A percentile compares a stretch with the other conserved stretches of the same genome.
phyloP scores from a whole-genome alignment of 2,888 invertebrate species.

The Euproctis similis region DNA sequence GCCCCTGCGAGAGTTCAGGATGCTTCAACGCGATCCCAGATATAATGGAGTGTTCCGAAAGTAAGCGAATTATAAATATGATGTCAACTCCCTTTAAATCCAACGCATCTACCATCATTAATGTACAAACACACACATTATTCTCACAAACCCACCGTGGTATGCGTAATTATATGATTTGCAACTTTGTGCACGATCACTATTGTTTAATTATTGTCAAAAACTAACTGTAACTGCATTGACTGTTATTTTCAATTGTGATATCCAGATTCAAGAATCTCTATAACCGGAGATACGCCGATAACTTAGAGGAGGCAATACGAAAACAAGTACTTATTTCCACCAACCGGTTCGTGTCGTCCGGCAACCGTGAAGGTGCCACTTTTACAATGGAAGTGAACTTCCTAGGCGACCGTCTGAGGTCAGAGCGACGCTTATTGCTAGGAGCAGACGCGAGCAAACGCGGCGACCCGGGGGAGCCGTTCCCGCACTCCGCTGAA shows the following conservation, averaged over 20 bases:
- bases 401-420: constrained; percentile 19
- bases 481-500: constrained; percentile 26
- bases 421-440: constrained; percentile 9
- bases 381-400: constrained; percentile 32
- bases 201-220: too few species aligned
- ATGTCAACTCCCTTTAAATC: too few species aligned
- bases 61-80: too few species aligned
- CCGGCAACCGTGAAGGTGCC: constrained; percentile 54
- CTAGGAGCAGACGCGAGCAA: constrained; percentile 5
- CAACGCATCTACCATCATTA: too few species aligned
- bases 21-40: constrained; percentile 39
- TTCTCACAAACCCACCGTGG: too few species aligned
- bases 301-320: constrained; percentile 47
- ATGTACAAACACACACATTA: too few species aligned
- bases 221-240: too few species aligned
- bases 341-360: constrained; percentile 37
- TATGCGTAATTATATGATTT: too few species aligned
- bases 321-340: constrained; percentile 50
- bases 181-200: too few species aligned
- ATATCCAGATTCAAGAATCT: constrained; percentile 40
- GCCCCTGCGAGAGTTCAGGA: constrained; percentile 53
- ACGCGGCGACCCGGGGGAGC: constrained; percentile 7
- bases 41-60: constrained; percentile 29
- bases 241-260: too few species aligned
- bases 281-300: constrained; percentile 38